Conservation (phyloP, 2,113 vertebrate genomes). For the Scalopus aquaticus region DNA sequence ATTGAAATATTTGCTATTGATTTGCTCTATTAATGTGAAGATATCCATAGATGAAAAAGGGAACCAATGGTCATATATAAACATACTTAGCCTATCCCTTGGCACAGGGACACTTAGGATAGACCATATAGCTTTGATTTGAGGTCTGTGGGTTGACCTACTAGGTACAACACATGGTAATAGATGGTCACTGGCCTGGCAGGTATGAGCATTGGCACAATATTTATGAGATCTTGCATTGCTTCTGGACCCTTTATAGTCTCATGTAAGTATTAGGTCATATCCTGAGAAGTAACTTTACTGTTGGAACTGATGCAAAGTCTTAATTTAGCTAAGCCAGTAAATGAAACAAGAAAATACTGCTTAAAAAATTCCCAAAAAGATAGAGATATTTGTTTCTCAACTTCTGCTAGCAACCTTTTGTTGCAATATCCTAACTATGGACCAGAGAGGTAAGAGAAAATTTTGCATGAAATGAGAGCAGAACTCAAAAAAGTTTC, state of each 20-base stretch:
- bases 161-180: background rate
- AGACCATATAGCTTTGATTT: conserved; percentile 45
- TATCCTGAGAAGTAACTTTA: background rate
- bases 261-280: conserved; percentile 53
- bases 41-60: too few relatives aligned
- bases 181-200: conserved; percentile 27
- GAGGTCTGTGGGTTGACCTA: conserved; percentile 59
- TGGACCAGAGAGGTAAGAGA: background rate
- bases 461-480: background rate
- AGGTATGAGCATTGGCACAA: conserved; percentile 5
- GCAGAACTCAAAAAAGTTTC: background rate
- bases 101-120: background rate
- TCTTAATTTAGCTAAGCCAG: conserved; percentile 16
- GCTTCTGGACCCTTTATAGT: conserved; percentile 43
- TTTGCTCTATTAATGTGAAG: conserved; percentile 59
- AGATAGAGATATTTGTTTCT: background rate
- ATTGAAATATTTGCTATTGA: conserved; percentile 54
- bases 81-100: conserved; percentile 32
- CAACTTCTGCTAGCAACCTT: background rate
- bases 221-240: conserved; percentile 60
- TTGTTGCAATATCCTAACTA: conserved; percentile 11
- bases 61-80: conserved; percentile 37
- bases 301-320: conserved; percentile 41
- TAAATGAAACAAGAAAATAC: conserved; percentile 20
- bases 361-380: background rate